Evolutionary conservation across 2,888 invertebrate species (phyloP), one percentile per base, ranked within the genome.

Genomic region (Thecophora atra): DNA sequence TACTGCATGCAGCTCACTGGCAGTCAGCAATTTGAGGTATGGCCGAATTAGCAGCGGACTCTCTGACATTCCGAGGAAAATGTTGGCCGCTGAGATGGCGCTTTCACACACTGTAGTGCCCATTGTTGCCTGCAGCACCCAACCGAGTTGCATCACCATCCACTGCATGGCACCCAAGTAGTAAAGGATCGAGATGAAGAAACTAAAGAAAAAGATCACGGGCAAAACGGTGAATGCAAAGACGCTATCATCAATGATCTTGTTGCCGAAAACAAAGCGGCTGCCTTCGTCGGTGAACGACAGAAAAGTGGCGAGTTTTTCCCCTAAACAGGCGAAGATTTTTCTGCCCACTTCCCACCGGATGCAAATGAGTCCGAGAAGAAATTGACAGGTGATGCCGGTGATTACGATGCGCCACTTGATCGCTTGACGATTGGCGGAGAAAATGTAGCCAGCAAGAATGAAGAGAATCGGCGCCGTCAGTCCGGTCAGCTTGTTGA

Each of bases 91-190:
- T 17, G 96, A 92, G 75, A 93, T 96, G 54, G 98, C 91, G 72
- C 97, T 97, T 87, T 99, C 99, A 71, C 96, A 96, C 0, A 98
- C 95, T 0, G 98, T 96, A 0, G 98, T 98, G 19, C 92, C 93
- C 86, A 96, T 87, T 0, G 91, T 85, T 17, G 87, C 83, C 78
- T 93, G 92, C 70, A 98, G 88, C 17, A 94, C 82, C 88, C 91
- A 91, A 0, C 98, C 98, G 30, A 98, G 85, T 82, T 93, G 93
- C 26, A 91, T 81, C 47, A 97, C 93, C 73, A 96, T 87, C 89
- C 91, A 92, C 87, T 98, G 97, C 90, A 99, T 93, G 0, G 92
- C 89, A 0, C 97, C 97, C 85, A 92, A 89, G 87, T 94, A 96
- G 88, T 96, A 97, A 44, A 98, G 87, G 0, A 98, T 91, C 79